Percentiles rank a stretch among this genome's conserved stretches.
These are phyloP conservation scores for Drosophila sturtevanti DNA, from an alignment of 1,140 invertebrate genomes.

Conservation along the genomic window DNA sequence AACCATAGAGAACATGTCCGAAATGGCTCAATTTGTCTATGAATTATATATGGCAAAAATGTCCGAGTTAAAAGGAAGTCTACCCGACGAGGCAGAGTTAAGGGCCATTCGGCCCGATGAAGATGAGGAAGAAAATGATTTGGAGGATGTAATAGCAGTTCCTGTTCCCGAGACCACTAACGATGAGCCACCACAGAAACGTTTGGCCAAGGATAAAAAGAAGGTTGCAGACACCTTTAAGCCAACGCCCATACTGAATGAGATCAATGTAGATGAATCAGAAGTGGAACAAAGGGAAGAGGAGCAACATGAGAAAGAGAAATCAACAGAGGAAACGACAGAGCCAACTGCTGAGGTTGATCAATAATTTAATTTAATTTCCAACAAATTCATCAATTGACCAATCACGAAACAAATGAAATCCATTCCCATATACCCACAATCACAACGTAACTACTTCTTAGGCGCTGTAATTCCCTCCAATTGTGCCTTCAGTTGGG, in stretches of 20 bases:
- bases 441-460: constrained; percentile 85
- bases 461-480: constrained; percentile 96
- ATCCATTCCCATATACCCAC: constrained; percentile 7
- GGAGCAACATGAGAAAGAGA: not conserved
- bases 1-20: constrained; percentile 92
- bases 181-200: constrained; percentile 66
- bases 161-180: not conserved
- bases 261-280: constrained; percentile 67
- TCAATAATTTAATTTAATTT: constrained; percentile 58
- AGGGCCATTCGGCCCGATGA: constrained; percentile 49
- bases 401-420: constrained; percentile 32
- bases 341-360: not conserved
- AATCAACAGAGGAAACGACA: constrained; percentile 2
- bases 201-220: constrained; percentile 48
- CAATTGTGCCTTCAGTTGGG: constrained; percentile 95
- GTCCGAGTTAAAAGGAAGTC: constrained; percentile 86
- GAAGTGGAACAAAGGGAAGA: constrained; percentile 34
- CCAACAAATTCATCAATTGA: constrained; percentile 47
- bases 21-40: constrained; percentile 97
- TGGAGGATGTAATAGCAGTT: not conserved
- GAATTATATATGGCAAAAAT: constrained; percentile 93
- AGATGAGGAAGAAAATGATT: constrained; percentile 28
- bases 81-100: constrained; percentile 67
- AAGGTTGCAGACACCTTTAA: constrained; percentile 80
- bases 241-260: constrained; percentile 83